These are phyloP conservation scores for Synergus japonicus DNA, from an alignment of 2,888 invertebrate genomes.

Conservation along the genomic window DNA sequence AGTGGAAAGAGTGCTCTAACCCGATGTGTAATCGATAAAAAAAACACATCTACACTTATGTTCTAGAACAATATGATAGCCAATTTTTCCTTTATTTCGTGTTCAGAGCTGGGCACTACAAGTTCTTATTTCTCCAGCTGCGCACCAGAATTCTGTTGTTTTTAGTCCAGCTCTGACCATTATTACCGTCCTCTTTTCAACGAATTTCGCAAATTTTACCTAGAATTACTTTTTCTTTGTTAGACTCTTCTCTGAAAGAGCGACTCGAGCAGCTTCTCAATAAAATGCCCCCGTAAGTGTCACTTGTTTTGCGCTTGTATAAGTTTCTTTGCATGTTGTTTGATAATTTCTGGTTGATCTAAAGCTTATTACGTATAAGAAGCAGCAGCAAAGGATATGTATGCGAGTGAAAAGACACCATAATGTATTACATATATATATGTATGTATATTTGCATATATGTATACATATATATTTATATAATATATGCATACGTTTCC, in stretches of 20 bases:
- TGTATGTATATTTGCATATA: slow-evolving; percentile 44
- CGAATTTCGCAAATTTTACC: neutral
- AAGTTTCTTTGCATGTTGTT: slow-evolving; percentile 54
- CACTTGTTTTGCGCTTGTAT: slow-evolving; percentile 54
- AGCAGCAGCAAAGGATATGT: slow-evolving; percentile 69
- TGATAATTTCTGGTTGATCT: slow-evolving; percentile 61
- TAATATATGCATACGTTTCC: slow-evolving; percentile 53
- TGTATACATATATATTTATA: slow-evolving; percentile 43
- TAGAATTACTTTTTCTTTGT: neutral
- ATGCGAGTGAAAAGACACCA: slow-evolving; percentile 52
- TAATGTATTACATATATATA: slow-evolving; percentile 46
- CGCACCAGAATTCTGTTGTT: neutral
- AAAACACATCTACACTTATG: neutral
- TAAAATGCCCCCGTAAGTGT: slow-evolving; percentile 76
- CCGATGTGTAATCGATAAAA: neutral
- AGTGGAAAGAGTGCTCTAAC: slow-evolving; percentile 5
- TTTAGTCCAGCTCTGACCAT: neutral
- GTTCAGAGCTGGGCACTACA: neutral
- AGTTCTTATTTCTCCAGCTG: neutral
- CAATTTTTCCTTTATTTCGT: neutral
- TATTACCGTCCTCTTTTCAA: neutral
- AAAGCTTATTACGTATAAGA: slow-evolving; percentile 71
- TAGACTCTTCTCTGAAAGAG: slow-evolving; percentile 40
- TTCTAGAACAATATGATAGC: no score
- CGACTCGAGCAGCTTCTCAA: slow-evolving; percentile 73